These are phyloP conservation scores for Gymnocypris eckloni DNA, from an alignment of 2,797 vertebrate species.

Conservation along the genomic window DNA sequence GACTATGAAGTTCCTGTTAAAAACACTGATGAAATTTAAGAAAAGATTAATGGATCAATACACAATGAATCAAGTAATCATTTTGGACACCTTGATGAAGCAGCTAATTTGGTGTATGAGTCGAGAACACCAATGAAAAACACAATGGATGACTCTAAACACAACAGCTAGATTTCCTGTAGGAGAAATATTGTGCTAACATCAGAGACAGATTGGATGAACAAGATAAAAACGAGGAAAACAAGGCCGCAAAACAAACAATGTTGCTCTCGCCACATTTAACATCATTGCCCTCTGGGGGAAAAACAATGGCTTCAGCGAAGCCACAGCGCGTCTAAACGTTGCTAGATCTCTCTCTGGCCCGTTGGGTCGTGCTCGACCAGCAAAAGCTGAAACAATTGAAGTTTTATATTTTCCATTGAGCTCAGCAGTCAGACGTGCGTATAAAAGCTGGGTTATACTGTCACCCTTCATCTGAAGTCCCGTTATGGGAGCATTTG, in stretches of 20 bases:
- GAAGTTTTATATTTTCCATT: conserved; percentile 67
- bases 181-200: conserved; percentile 5
- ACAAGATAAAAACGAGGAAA: conserved; percentile 3
- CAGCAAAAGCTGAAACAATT: conserved; percentile 75
- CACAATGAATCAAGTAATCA: not conserved
- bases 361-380: conserved; percentile 64
- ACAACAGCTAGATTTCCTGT: not conserved
- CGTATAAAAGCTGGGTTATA: conserved; percentile 55
- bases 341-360: conserved; percentile 80
- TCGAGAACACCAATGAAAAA: not conserved
- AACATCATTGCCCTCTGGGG: conserved; percentile 60
- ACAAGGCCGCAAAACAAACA: conserved; percentile 66
- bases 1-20: not conserved
- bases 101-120: not conserved
- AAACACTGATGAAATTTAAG: not conserved
- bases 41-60: not conserved
- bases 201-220: not conserved
- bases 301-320: conserved; percentile 74
- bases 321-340: conserved; percentile 64
- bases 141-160: not conserved
- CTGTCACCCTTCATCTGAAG: conserved; percentile 13
- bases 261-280: conserved; percentile 69
- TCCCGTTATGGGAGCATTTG: conserved; percentile 18
- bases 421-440: conserved; percentile 70
- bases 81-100: not conserved